Evolutionary conservation across 1,140 invertebrate genomes (phyloP), one percentile per base, ranked within the genome.

Genomic region (Sarcophaga bullata): DNA sequence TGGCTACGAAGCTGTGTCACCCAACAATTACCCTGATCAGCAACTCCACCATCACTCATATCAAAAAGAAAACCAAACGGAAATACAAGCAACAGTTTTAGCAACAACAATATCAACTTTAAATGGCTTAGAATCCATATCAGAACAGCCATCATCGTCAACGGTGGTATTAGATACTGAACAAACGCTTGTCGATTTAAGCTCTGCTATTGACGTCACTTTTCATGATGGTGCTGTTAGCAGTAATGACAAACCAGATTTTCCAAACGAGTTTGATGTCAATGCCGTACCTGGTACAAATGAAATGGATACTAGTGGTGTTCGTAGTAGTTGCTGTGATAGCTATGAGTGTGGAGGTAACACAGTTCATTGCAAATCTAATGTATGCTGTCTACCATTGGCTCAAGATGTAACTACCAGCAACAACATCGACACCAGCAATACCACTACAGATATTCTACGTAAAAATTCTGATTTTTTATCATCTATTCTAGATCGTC

Each of bases 401-500:
- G 46, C 52, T 47, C 52, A 6, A 58, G 7, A 17, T 19, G 11
- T 8, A 37, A 76, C 73, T 47, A 15, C 9, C 81, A 76, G 37
- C 82, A 80, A 82, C 81, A 54, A 50, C 82, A 50, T 76, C 80
- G 50, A 81, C 76, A 83, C 87, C 84, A 50, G 25, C 58, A 48
- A 73, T 19, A 13, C 19, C 72, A 83, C 82, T 80, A 89, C 88
- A 85, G 86, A 86, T 83, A 87, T 86, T 84, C 85, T 89, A 86
- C 87, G 88, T 84, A 89, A 89, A 84, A 89, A 89, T 85, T 89
- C 88, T 4, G 87, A 89, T 88, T 88, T 88, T 87, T 87, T 89
- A 87, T 89, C 88, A 75, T 86, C 87, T 81, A 89, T 89, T 85
- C 88, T 89, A 83, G 88, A 89, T 86, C 87, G 89, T 46, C 86